A percentile compares a stretch with the other conserved stretches of the same genome.
These are phyloP conservation scores for Bergia puertoricense DNA, from an alignment of 92 coral and sea anemone genomes.

Conservation along the genomic window DNA sequence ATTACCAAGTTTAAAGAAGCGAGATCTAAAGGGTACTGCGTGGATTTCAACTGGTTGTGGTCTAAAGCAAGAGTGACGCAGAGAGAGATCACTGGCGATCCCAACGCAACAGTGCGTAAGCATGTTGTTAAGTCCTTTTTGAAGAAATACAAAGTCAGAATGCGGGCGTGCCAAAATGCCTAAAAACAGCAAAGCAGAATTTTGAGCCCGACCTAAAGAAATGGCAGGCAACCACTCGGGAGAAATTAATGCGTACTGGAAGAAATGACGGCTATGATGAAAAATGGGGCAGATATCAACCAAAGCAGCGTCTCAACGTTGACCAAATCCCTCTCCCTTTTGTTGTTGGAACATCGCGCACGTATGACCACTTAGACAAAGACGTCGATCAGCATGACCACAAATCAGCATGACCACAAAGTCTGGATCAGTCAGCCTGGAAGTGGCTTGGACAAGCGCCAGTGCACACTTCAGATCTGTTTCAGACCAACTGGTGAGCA, in stretches of 20 bases:
- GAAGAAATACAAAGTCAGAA: neutral
- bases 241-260: slow-evolving; percentile 44
- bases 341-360: neutral
- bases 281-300: slow-evolving; percentile 41
- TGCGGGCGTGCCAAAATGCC: neutral
- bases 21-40: slow-evolving; percentile 35
- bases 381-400: slow-evolving; percentile 12
- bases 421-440: too few relatives aligned
- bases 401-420: slow-evolving; percentile 27
- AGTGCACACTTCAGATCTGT: neutral
- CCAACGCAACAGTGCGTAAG: slow-evolving; percentile 37
- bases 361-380: slow-evolving; percentile 18
- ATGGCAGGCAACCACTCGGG: slow-evolving; percentile 47
- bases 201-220: slow-evolving; percentile 2
- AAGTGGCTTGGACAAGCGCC: too few relatives aligned
- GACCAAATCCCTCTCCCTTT: slow-evolving; percentile 51
- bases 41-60: slow-evolving; percentile 51
- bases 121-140: slow-evolving; percentile 30
- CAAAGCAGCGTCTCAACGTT: slow-evolving; percentile 34
- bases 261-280: slow-evolving; percentile 33
- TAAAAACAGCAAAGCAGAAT: slow-evolving; percentile 36
- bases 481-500: slow-evolving; percentile 36
- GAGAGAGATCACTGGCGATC: slow-evolving; percentile 44
- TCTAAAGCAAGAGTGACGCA: slow-evolving; percentile 39
- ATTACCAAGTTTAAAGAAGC: slow-evolving; percentile 46